These are phyloP conservation scores for Dinothrombium tinctorium DNA, from an alignment of 1,140 invertebrate species.

Conservation along the genomic window DNA sequence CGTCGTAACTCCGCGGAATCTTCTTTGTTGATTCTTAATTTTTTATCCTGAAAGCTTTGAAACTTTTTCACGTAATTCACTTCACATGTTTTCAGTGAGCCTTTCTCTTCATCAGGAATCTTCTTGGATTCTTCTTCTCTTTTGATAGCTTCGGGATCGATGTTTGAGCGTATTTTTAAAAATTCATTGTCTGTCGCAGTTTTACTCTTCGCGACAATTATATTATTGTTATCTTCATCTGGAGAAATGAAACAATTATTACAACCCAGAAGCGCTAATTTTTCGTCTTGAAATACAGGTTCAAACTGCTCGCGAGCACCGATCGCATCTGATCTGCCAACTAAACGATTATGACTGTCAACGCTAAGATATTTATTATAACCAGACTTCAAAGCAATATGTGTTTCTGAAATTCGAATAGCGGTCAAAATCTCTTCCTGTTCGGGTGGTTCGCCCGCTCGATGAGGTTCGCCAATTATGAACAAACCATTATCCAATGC, in stretches of 20 bases:
- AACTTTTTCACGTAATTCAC: constrained; percentile 93
- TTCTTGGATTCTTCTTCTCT: constrained; percentile 33
- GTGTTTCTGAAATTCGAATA: constrained; percentile 50
- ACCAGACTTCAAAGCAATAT: constrained; percentile 74
- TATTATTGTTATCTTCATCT: constrained; percentile 35
- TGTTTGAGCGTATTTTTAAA: constrained; percentile 19
- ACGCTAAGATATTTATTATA: constrained; percentile 76
- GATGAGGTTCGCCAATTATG: constrained; percentile 58
- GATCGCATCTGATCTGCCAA: constrained; percentile 74
- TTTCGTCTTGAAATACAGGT: constrained; percentile 62
- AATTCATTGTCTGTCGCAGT: constrained; percentile 35
- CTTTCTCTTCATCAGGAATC: constrained; percentile 55
- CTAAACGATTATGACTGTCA: constrained; percentile 48
- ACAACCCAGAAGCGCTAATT: constrained; percentile 56
- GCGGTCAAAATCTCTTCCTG: constrained; percentile 85
- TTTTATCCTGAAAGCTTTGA: constrained; percentile 91
- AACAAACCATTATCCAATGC: constrained; percentile 84
- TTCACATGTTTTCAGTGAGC: constrained; percentile 57
- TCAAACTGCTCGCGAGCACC: constrained; percentile 82
- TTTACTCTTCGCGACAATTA: constrained; percentile 40
- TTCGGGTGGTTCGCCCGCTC: constrained; percentile 51
- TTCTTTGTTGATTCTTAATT: constrained; percentile 45
- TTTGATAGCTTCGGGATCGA: constrained; percentile 11
- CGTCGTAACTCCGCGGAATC: constrained; percentile 42
- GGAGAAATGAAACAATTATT: constrained; percentile 56